phyloP scores from a whole-genome alignment of 1,140 invertebrate genomes.

The Frieseomelitta varia region DNA sequence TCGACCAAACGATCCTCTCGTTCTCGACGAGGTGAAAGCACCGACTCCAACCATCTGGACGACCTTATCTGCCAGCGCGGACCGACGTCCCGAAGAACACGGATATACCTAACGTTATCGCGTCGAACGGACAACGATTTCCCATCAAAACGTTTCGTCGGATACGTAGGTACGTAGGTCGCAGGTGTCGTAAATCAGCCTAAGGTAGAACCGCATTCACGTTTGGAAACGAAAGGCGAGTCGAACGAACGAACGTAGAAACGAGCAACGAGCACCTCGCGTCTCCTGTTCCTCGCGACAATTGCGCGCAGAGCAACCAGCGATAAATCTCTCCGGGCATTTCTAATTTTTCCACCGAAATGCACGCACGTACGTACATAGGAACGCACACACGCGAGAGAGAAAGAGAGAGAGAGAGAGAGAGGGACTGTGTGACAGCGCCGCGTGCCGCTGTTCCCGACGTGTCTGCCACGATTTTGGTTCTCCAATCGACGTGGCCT shows the following conservation, averaged over 20 bases:
- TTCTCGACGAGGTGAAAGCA: slow-evolving; percentile 51
- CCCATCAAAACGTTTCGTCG: slow-evolving; percentile 38
- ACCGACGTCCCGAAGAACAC: not conserved
- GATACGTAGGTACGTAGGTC: not conserved
- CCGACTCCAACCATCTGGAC: slow-evolving; percentile 6
- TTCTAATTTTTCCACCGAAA: slow-evolving; percentile 53
- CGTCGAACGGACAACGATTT: slow-evolving; percentile 46
- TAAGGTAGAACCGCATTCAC: not conserved
- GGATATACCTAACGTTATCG: slow-evolving; percentile 34
- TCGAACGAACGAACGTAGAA: not conserved
- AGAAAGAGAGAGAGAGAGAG: no score
- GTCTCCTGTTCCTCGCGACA: no score
- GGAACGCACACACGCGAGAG: not conserved
- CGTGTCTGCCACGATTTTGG: no score
- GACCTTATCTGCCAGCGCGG: no score
- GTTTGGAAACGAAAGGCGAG: not conserved
- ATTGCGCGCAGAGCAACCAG: slow-evolving; percentile 12
- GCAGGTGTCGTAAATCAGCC: slow-evolving; percentile 1
- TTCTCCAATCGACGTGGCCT: not conserved
- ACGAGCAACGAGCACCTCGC: not conserved
- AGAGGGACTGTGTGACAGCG: not conserved
- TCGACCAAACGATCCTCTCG: not conserved
- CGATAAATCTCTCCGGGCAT: slow-evolving; percentile 48
- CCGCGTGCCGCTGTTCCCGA: not conserved
- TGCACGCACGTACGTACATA: slow-evolving; percentile 11